Evolutionary conservation across 2,797 vertebrate genomes (phyloP), one percentile per base, ranked within the genome.

Genomic region (Sciaenops ocellatus): DNA sequence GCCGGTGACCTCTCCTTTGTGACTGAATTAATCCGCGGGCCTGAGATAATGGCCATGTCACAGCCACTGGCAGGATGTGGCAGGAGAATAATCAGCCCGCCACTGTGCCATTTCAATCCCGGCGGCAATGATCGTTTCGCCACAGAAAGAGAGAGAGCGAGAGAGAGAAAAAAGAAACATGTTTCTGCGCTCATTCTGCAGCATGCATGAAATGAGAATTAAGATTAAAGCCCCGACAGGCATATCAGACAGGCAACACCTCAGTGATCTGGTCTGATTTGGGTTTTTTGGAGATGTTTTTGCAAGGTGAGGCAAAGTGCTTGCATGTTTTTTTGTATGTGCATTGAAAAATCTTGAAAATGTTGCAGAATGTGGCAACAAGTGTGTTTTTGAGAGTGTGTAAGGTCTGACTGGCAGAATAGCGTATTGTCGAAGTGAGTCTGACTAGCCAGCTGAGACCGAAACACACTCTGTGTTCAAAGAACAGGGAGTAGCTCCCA

Each of bases 11-110:
- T 92, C 85, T 90, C 82, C 85, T 90, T 91, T 92, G 89, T 90
- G 88, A 79, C 87, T 75, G 84, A 91, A 91, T 91, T 85, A 89
- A 92, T 91, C 89, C 84, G 30, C 24, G 0, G 86, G 80, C 76
- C 78, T 80, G 80, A 92, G 87, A 91, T 94, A 92, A 92, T 90
- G 85, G 85, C 87, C 70, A 16, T 89, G 90, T 89, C 89, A 87
- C 77, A 71, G 85, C 77, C 86, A 71, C 70, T 18, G 52, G 79
- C 86, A 69, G 82, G 63, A 86, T 77, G 87, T 76, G 87, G 83
- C 76, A 74, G 82, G 83, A 86, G 87, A 88, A 83, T 90, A 89
- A 90, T 91, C 88, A 78, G 66, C 82, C 82, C 66, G 52, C 77
- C 77, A 0, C 82, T 22, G 42, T 47, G 85, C 83, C 83, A 68